These are phyloP conservation scores for Lepisosteus oculatus DNA, from an alignment of 2,113 vertebrate genomes.

Conservation along the genomic window DNA sequence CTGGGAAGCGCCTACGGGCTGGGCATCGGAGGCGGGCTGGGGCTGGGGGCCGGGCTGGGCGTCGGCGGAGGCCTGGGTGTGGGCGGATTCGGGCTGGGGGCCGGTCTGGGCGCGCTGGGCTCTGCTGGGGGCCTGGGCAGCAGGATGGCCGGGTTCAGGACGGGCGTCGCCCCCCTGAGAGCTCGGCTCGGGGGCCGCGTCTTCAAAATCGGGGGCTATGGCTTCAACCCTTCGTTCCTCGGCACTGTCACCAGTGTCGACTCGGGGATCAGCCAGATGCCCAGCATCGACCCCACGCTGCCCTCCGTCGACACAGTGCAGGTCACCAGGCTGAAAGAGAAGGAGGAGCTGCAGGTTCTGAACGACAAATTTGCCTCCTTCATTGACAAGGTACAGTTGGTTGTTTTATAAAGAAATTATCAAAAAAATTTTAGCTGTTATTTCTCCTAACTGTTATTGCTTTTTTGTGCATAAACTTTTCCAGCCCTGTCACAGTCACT, in stretches of 20 bases:
- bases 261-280: conserved; percentile 27
- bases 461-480: too few relatives aligned
- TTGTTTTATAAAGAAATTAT: too few relatives aligned
- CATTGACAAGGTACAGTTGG: conserved; percentile 44
- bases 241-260: conserved; percentile 26
- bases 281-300: conserved; percentile 48
- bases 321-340: conserved; percentile 43
- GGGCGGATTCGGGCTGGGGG: conserved; percentile 19
- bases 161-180: conserved; percentile 35
- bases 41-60: conserved; percentile 22
- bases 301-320: conserved; percentile 47
- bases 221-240: conserved; percentile 46
- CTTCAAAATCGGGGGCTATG: conserved; percentile 53
- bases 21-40: conserved; percentile 7
- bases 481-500: too few relatives aligned
- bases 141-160: conserved; percentile 31
- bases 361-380: conserved; percentile 51
- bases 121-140: conserved; percentile 15
- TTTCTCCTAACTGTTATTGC: too few relatives aligned
- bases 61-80: conserved; percentile 8
- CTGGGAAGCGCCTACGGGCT: conserved; percentile 19
- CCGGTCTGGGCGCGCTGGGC: conserved; percentile 1
- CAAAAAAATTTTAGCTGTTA: too few relatives aligned
- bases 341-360: conserved; percentile 47
- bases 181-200: conserved; percentile 42